Conservation (phyloP, 2,888 invertebrate genomes). For the Colletes collaris region DNA sequence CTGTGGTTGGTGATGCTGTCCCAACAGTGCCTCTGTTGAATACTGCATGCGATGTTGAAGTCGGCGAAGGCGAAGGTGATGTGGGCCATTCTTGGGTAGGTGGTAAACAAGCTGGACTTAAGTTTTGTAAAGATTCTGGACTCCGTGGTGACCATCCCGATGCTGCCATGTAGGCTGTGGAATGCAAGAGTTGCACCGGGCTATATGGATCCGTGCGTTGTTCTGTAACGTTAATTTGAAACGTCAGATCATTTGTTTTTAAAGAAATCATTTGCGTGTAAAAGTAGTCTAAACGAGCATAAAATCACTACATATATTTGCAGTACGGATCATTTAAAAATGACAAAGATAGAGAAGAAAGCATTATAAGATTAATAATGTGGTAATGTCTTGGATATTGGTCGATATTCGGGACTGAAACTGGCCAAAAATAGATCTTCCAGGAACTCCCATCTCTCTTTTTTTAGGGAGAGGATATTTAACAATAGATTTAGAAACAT, state of each 20-base stretch:
- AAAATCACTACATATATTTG: no score
- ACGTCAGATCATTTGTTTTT: not conserved
- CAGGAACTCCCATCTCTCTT: no score
- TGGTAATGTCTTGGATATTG: no score
- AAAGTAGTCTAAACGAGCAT: no score
- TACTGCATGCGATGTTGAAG: constrained; percentile 74
- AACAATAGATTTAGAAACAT: no score
- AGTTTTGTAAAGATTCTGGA: constrained; percentile 75
- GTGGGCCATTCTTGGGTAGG: constrained; percentile 79
- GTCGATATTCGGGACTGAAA: no score
- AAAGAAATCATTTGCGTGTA: no score
- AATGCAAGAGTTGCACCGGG: constrained; percentile 79
- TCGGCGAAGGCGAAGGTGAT: constrained; percentile 79
- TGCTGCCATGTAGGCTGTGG: constrained; percentile 78
- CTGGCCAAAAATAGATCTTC: no score
- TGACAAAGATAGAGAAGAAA: no score
- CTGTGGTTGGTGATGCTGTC: constrained; percentile 70
- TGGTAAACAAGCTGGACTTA: constrained; percentile 64
- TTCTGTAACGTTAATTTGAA: constrained; percentile 42
- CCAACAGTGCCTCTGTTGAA: constrained; percentile 62
- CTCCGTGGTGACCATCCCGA: constrained; percentile 80
- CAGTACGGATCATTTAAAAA: no score
- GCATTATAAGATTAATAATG: no score
- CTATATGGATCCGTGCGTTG: constrained; percentile 79
- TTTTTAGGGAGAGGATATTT: no score